Evolutionary conservation across 2,113 vertebrate genomes (phyloP).

Genomic region (Daphoenositta chrysoptera): DNA sequence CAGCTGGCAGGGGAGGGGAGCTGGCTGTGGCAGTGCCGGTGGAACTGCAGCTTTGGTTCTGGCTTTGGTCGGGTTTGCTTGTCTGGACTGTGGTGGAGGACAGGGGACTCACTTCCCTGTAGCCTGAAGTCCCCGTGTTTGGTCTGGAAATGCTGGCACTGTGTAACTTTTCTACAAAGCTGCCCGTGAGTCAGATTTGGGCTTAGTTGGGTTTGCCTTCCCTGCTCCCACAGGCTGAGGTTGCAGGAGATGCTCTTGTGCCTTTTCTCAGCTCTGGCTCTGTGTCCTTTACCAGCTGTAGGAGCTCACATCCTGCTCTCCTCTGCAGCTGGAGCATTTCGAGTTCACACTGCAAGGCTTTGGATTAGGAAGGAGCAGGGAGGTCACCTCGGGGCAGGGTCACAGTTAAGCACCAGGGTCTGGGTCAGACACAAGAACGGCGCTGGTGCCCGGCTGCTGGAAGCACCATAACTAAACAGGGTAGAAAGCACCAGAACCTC

Average conservation of each 20-base stretch:
- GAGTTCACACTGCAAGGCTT: background rate
- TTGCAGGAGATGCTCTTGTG: background rate
- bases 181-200: background rate
- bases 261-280: background rate
- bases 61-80: background rate
- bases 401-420: background rate
- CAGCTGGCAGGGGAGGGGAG: background rate
- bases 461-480: accelerated
- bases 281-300: accelerated
- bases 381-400: background rate
- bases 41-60: background rate
- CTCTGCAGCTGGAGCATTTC: background rate
- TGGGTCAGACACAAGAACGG: background rate
- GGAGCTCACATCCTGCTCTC: background rate
- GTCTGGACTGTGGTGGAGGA: accelerated
- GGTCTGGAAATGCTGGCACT: background rate
- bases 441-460: background rate
- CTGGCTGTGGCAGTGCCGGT: accelerated
- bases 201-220: background rate
- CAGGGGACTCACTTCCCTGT: background rate
- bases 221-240: background rate
- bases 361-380: background rate
- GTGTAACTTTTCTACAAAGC: background rate
- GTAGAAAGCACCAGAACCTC: background rate
- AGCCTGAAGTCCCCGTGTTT: background rate